These are phyloP conservation scores for Ditylenchus dipsaci DNA, from an alignment of 1,140 invertebrate species.

Conservation along the genomic window DNA sequence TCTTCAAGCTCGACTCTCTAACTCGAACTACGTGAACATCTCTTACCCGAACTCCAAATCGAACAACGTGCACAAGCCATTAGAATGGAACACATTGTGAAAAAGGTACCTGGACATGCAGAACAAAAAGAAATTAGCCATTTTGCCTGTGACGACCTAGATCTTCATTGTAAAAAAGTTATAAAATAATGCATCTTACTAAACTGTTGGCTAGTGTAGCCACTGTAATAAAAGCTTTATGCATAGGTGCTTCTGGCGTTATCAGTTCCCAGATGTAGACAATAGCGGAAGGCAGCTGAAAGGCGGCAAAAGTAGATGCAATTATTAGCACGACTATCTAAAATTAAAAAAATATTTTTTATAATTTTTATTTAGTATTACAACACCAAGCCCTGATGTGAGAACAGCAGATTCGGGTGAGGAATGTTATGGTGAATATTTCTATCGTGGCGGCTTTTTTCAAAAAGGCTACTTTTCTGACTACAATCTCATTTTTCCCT, in stretches of 20 bases:
- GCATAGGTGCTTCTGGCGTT: neutral
- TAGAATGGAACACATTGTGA: too few relatives aligned
- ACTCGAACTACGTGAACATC: too few relatives aligned
- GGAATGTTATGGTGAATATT: too few relatives aligned
- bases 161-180: too few relatives aligned
- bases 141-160: neutral
- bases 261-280: neutral
- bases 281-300: neutral
- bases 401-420: too few relatives aligned
- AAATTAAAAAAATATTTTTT: neutral
- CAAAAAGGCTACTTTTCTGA: too few relatives aligned
- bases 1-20: too few relatives aligned
- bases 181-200: neutral
- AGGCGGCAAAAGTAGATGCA: neutral
- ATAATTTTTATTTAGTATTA: neutral
- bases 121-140: neutral
- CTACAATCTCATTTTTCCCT: too few relatives aligned
- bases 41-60: too few relatives aligned
- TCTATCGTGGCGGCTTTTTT: too few relatives aligned
- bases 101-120: conserved; percentile 5
- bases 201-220: conserved; percentile 1
- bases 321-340: neutral
- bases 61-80: too few relatives aligned
- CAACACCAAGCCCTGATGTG: neutral
- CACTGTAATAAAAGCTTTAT: neutral